Percentiles rank a stretch among this genome's conserved stretches.
phyloP scores from a whole-genome alignment of 2,797 vertebrate species.

The Australoheros facetus region DNA sequence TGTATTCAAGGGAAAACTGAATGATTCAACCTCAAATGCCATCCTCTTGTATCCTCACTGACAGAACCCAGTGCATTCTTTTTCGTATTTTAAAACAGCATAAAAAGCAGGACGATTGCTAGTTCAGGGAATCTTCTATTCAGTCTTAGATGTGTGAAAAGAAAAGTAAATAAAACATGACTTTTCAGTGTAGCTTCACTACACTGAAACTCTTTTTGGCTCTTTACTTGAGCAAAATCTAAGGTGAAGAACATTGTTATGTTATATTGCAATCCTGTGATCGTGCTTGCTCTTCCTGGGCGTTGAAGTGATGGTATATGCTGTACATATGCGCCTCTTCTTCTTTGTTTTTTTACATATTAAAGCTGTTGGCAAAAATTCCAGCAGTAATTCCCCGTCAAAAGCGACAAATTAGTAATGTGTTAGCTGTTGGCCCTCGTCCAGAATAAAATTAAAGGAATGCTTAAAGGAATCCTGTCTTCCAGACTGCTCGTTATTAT shows the following conservation, averaged over 20 bases:
- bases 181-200: background rate
- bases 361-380: background rate
- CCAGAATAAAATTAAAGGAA: background rate
- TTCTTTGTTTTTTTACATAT: no score
- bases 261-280: background rate
- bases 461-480: background rate
- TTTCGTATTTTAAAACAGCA: background rate
- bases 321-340: background rate
- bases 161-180: background rate
- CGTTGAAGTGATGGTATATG: background rate
- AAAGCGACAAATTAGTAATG: conserved; percentile 1
- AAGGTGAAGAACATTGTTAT: no score
- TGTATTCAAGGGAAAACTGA: background rate
- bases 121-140: background rate
- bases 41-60: background rate
- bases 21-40: background rate
- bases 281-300: background rate
- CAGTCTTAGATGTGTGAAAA: background rate
- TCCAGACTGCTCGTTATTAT: background rate
- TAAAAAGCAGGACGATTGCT: background rate
- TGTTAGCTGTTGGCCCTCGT: background rate
- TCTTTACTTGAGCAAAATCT: background rate
- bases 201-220: no score
- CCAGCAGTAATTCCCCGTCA: background rate
- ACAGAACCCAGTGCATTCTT: background rate